These are phyloP conservation scores for Pseudomyrmex sp. DNA, from an alignment of 1,140 invertebrate genomes.

Conservation along the genomic window DNA sequence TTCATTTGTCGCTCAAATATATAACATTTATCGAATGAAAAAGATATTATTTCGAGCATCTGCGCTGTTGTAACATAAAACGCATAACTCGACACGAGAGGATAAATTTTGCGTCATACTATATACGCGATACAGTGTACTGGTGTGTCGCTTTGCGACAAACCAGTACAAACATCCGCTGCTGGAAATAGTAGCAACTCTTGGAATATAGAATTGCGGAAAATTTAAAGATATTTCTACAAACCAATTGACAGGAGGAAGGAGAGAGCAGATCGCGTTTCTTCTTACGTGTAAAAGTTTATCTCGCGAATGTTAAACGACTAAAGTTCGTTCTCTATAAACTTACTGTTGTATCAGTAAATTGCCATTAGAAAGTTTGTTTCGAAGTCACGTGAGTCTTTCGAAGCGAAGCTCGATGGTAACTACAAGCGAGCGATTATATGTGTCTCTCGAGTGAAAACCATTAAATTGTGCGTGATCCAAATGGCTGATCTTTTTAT, in stretches of 20 bases:
- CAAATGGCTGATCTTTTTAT: background rate
- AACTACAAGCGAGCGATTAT: background rate
- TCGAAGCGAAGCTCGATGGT: background rate
- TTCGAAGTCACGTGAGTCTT: background rate
- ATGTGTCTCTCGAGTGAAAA: background rate
- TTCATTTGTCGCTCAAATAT: background rate
- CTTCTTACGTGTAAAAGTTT: conserved; percentile 7
- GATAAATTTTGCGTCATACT: background rate
- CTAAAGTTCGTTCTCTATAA: background rate
- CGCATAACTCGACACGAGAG: background rate
- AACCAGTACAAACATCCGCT: too few relatives aligned
- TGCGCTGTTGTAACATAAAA: background rate
- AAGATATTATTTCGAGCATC: background rate
- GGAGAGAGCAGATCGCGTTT: background rate
- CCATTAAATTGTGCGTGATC: conserved; percentile 11
- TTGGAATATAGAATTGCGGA: background rate
- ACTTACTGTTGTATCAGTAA: background rate
- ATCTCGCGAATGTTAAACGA: conserved; percentile 14
- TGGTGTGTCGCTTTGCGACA: background rate
- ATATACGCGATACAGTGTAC: background rate
- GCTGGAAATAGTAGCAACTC: background rate
- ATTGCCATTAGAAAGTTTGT: conserved; percentile 14
- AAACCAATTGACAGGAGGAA: background rate
- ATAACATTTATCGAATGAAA: conserved; percentile 4
- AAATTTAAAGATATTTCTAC: background rate